phyloP scores from a whole-genome alignment of 2,797 vertebrate species.

The Anisognathus igniventris region DNA sequence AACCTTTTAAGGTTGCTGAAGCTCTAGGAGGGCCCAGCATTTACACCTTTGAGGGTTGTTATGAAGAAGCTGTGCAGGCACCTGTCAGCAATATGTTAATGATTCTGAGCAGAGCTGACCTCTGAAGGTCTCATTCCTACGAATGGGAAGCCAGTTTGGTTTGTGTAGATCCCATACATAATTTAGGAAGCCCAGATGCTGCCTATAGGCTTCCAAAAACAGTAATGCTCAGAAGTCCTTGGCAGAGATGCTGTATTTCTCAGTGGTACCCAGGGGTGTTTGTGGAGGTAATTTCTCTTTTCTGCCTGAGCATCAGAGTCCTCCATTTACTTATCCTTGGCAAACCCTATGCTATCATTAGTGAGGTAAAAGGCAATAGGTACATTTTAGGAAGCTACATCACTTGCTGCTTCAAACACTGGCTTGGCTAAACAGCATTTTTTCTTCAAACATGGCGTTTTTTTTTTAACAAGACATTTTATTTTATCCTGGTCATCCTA shows the following conservation, averaged over 20 bases:
- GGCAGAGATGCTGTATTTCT: not conserved
- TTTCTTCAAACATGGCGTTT: not conserved
- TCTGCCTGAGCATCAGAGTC: not conserved
- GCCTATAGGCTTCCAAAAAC: not conserved
- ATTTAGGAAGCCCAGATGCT: conserved; percentile 26
- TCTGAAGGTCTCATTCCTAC: not conserved
- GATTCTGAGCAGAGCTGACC: not conserved
- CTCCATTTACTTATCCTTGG: not conserved
- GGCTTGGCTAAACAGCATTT: not conserved
- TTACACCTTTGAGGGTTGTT: not conserved
- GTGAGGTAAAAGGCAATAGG: not conserved
- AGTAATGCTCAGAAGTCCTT: not conserved
- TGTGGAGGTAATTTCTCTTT: not conserved
- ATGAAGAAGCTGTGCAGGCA: not conserved
- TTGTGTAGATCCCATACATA: not conserved
- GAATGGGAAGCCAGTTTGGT: not conserved
- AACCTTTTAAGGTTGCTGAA: not conserved
- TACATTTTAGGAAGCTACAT: not conserved
- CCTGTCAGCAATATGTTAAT: not conserved
- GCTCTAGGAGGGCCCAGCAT: not conserved
- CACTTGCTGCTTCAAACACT: not conserved
- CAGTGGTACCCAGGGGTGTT: not conserved
- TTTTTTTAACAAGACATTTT: not conserved
- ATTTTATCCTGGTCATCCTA: not conserved
- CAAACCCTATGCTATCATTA: not conserved